Conservation (phyloP, 2,797 vertebrate genomes). For the Agapornis canus region DNA sequence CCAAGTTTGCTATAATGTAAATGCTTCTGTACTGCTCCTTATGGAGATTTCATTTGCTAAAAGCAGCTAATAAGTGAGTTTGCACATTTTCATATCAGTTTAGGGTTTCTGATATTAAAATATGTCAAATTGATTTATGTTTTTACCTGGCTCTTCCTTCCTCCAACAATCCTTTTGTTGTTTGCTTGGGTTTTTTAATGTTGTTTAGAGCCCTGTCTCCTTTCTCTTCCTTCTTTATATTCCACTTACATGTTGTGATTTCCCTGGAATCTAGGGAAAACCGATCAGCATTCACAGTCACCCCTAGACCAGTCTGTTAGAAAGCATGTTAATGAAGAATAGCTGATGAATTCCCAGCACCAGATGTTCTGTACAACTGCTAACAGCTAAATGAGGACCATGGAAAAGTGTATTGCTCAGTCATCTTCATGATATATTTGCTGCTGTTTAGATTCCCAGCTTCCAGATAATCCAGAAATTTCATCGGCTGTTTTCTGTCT, state of each 20-base stretch:
- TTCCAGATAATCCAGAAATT: neutral
- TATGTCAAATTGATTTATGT: neutral
- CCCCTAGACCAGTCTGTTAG: neutral
- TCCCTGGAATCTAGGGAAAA: neutral
- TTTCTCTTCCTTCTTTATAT: neutral
- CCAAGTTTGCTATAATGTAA: neutral
- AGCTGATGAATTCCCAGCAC: constrained; percentile 36
- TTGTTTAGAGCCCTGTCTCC: neutral
- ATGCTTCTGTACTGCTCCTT: neutral
- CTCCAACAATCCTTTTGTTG: neutral
- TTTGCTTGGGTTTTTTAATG: neutral
- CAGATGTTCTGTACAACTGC: constrained; percentile 55
- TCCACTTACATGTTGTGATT: neutral
- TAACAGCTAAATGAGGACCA: neutral
- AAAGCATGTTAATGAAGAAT: constrained; percentile 31
- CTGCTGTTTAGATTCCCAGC: neutral
- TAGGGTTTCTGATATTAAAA: neutral
- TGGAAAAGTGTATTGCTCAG: neutral
- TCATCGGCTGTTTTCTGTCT: neutral
- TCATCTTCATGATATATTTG: constrained; percentile 4
- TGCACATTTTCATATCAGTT: neutral
- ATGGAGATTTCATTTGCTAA: neutral
- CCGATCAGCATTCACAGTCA: neutral
- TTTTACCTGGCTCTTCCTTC: neutral
- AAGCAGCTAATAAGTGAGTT: neutral